Evolutionary conservation across 2,888 invertebrate species (phyloP), one percentile per base, ranked within the genome.

Genomic region (Diarsia dahlii): DNA sequence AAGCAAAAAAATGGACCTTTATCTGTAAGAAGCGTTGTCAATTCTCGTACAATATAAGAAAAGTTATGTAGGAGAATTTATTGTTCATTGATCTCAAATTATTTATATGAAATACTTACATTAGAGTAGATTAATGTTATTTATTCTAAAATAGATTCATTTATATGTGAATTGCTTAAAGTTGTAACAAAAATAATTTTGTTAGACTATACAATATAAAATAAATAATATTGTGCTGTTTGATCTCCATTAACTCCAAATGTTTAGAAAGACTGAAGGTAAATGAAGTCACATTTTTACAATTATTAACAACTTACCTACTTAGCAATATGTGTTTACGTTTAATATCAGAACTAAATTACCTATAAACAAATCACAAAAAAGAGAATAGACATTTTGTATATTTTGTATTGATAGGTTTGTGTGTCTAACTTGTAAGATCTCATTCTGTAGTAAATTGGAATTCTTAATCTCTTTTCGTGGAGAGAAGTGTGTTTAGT

Each of bases 41-140:
- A 82, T 80, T 76, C 78, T 87, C 81, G 76, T 84, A 88, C 83
- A 80, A 78, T 84, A 63, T 75, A 75, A 66, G 71, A 76, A 81
- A 79, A 77, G 71, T 90, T 89, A 87, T 84, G 84, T 92, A 92
- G 90, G 89, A 92, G 91, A 93, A 93, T 81, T 88, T 85, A 92
- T 90, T 94, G 93, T 93, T 92, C 92, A 94, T 92, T 96, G 96
- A 96, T 96, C 96, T 96, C 96, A 96, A 94, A 94, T 95, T 95
- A 94, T 95, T 95, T 95, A 95, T 94, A 91, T 95, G 90, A 92
- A 93, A 93, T 93, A 93, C 91, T 91, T 89, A 90, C 89, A 88
- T 89, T 91, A 93, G 90, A 90, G 90, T 94, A 94, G 92, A 92
- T 92, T 92, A 92, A 92, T 89, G 91, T 92, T 95, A 96, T 95